phyloP scores from a whole-genome alignment of 2,113 vertebrate genomes.

The Scophthalmus maximus region DNA sequence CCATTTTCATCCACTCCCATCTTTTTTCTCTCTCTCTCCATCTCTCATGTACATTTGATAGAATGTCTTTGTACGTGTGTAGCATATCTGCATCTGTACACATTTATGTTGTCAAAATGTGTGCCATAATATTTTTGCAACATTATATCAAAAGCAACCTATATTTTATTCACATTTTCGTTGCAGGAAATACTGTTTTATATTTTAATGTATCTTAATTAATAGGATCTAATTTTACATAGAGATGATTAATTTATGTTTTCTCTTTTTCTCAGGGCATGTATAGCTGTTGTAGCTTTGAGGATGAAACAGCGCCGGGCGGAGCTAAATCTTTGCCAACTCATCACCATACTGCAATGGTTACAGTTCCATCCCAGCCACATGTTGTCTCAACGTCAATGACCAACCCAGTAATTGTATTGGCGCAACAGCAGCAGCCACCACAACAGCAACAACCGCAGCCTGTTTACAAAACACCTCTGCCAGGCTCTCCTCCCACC shows the following conservation, averaged over 20 bases:
- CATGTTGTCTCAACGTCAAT: slow-evolving; percentile 80
- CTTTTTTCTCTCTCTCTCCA: background rate
- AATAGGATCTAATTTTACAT: background rate
- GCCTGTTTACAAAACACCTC: slow-evolving; percentile 82
- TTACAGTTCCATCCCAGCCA: slow-evolving; percentile 76
- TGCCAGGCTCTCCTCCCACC: slow-evolving; percentile 86
- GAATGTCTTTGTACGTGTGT: background rate
- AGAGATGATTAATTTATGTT: background rate
- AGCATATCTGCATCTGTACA: background rate
- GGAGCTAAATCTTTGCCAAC: slow-evolving; percentile 79
- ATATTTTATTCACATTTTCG: background rate
- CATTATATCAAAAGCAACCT: background rate
- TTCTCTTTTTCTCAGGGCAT: slow-evolving; percentile 84
- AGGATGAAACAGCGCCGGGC: slow-evolving; percentile 84
- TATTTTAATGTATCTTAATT: background rate
- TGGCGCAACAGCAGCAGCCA: slow-evolving; percentile 83
- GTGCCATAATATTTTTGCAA: background rate
- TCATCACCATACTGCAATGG: slow-evolving; percentile 81
- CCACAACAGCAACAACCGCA: slow-evolving; percentile 79
- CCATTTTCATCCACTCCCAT: slow-evolving; percentile 3
- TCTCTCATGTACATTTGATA: slow-evolving; percentile 10
- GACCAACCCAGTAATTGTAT: slow-evolving; percentile 76
- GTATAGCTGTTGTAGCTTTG: slow-evolving; percentile 94
- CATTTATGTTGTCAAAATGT: background rate
- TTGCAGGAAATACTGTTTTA: background rate